These are phyloP conservation scores for Bujurquina vittata DNA, from an alignment of 2,113 vertebrate species.

Conservation along the genomic window DNA sequence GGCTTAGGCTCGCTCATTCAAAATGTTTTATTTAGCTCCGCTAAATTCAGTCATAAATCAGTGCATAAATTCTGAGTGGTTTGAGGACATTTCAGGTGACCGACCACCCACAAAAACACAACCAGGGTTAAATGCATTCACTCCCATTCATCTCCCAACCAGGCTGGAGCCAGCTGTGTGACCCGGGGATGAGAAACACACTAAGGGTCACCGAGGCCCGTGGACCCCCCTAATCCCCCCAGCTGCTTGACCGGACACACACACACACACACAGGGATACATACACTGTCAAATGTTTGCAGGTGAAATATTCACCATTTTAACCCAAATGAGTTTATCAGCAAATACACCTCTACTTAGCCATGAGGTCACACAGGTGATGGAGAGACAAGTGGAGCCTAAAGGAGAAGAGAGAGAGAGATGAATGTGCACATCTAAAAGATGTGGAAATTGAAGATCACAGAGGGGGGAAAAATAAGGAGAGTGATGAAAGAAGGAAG, in stretches of 20 bases:
- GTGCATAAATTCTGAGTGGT: background rate
- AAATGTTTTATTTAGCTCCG: conserved; percentile 3
- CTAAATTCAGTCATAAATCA: conserved; percentile 3
- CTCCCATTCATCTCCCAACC: background rate
- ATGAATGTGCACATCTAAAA: conserved; percentile 1
- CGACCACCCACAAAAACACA: background rate
- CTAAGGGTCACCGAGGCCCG: conserved; percentile 42
- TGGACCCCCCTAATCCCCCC: conserved; percentile 28
- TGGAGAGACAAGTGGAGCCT: conserved; percentile 14
- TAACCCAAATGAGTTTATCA: too few relatives aligned
- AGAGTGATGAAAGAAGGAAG: conserved; percentile 20
- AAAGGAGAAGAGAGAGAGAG: background rate
- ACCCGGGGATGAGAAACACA: conserved; percentile 41
- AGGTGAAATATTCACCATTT: background rate
- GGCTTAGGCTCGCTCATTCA: background rate
- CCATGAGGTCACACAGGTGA: background rate
- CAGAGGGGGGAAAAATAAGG: background rate
- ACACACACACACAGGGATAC: background rate
- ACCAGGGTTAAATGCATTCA: background rate
- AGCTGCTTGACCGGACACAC: conserved; percentile 44
- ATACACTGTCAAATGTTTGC: background rate
- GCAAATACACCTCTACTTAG: background rate
- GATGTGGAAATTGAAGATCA: conserved; percentile 10
- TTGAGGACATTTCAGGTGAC: background rate
- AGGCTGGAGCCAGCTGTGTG: conserved; percentile 58